Percentiles rank a stretch among this genome's conserved stretches.
These are phyloP conservation scores for Halocynthia aurantium DNA, from an alignment of 23 tunicate genomes.

Conservation along the genomic window DNA sequence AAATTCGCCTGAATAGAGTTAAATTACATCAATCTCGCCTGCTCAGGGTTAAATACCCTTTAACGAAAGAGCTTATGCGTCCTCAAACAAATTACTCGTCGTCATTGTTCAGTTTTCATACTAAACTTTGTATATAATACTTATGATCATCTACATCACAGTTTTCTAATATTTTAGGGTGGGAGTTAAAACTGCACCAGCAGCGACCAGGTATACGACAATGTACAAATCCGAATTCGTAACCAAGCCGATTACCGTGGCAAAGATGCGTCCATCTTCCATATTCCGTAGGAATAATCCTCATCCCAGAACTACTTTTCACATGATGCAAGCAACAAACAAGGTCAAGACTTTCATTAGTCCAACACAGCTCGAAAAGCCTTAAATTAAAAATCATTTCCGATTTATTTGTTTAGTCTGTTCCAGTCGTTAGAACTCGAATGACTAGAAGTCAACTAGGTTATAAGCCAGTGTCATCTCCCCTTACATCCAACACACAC, in stretches of 20 bases:
- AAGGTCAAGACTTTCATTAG: conserved; percentile 32
- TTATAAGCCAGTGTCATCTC: conserved; percentile 47
- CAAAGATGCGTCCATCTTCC: conserved; percentile 63
- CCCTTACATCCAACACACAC: conserved; percentile 69
- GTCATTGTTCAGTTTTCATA: no score
- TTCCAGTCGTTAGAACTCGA: conserved; percentile 77
- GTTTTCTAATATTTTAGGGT: background rate
- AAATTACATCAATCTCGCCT: no score
- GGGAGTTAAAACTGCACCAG: background rate
- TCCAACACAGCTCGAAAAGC: background rate
- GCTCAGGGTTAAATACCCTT: no score
- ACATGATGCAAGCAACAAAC: conserved; percentile 53
- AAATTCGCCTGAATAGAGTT: no score
- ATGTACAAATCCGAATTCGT: conserved; percentile 65
- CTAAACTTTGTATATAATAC: no score
- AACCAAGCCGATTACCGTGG: conserved; percentile 33
- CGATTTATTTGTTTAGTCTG: conserved; percentile 17
- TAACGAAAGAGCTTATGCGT: no score
- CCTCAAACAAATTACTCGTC: no score
- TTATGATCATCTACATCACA: no score
- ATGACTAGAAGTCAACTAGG: conserved; percentile 71
- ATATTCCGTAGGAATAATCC: conserved; percentile 72
- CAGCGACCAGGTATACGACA: conserved; percentile 21
- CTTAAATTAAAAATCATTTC: no score
- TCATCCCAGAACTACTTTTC: conserved; percentile 70